phyloP scores from a whole-genome alignment of 1,140 invertebrate species.

The Temnothorax curvispinosus region DNA sequence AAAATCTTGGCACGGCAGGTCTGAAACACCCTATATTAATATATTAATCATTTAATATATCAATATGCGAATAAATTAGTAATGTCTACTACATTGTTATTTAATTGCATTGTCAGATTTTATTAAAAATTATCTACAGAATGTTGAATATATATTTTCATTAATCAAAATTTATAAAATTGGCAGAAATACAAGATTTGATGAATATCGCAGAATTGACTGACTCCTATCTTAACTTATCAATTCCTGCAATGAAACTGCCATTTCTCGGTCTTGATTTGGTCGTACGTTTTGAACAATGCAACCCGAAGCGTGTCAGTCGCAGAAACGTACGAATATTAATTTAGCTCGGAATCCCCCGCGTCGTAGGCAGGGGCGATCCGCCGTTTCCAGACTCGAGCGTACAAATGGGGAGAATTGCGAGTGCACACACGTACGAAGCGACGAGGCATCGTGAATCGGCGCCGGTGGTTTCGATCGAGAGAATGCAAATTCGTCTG shows the following conservation, averaged over 20 bases:
- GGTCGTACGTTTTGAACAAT: conserved; percentile 17
- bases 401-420: conserved; percentile 55
- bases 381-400: conserved; percentile 44
- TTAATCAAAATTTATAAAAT: conserved; percentile 2
- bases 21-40: no score
- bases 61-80: not conserved
- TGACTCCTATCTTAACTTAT: not conserved
- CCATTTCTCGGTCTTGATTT: not conserved
- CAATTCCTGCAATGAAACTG: not conserved
- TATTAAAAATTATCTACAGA: not conserved
- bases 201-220: no score
- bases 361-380: conserved; percentile 61
- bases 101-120: not conserved
- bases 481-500: conserved; percentile 61
- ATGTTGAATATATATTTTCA: not conserved
- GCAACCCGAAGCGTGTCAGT: conserved; percentile 11
- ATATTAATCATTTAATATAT: not conserved
- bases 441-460: not conserved
- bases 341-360: conserved; percentile 15
- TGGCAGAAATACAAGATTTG: not conserved
- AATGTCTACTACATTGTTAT: not conserved
- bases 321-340: conserved; percentile 15
- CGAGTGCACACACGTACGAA: not conserved
- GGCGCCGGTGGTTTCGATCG: conserved; percentile 2
- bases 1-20: no score